These are phyloP conservation scores for Propithecus deckenii DNA, from an alignment of 2,797 vertebrate species.

Conservation along the genomic window DNA sequence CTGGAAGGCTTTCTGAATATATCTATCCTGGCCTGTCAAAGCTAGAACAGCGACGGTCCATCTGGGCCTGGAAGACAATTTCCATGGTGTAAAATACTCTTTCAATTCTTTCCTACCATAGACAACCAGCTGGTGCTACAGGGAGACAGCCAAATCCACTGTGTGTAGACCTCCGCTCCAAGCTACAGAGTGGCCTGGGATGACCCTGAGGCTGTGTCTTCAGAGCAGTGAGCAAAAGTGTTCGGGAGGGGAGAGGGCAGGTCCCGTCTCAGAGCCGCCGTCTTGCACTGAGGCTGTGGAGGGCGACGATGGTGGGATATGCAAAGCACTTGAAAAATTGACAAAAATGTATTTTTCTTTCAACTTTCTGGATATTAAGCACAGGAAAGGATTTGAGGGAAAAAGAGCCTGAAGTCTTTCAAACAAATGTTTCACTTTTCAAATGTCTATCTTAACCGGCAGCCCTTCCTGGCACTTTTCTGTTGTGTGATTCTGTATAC, in stretches of 20 bases:
- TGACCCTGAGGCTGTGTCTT: constrained; percentile 58
- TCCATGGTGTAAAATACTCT: constrained; percentile 81
- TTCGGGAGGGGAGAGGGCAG: background rate
- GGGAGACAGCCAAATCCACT: constrained; percentile 75
- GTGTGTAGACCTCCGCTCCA: constrained; percentile 63
- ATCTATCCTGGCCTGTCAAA: constrained; percentile 82
- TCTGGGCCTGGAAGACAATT: constrained; percentile 82
- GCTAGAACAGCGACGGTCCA: constrained; percentile 81
- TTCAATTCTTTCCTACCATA: constrained; percentile 78
- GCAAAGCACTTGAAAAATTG: background rate
- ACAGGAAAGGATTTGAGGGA: background rate
- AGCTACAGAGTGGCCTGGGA: constrained; percentile 69
- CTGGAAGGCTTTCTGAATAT: constrained; percentile 83
- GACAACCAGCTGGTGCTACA: constrained; percentile 79
- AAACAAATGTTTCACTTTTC: constrained; percentile 60
- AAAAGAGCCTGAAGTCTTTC: constrained; percentile 25
- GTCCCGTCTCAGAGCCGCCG: rapidly evolving
- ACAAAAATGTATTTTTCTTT: constrained; percentile 31
- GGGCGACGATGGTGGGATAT: background rate
- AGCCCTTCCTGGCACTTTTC: constrained; percentile 48
- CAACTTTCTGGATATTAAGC: constrained; percentile 55
- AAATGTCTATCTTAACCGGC: constrained; percentile 49
- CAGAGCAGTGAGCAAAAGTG: background rate
- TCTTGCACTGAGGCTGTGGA: background rate
- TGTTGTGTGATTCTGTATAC: constrained; percentile 50